Percentiles rank a stretch among this genome's conserved stretches.
phyloP scores from a whole-genome alignment of 2,888 invertebrate species.

The Aplocera efformata region DNA sequence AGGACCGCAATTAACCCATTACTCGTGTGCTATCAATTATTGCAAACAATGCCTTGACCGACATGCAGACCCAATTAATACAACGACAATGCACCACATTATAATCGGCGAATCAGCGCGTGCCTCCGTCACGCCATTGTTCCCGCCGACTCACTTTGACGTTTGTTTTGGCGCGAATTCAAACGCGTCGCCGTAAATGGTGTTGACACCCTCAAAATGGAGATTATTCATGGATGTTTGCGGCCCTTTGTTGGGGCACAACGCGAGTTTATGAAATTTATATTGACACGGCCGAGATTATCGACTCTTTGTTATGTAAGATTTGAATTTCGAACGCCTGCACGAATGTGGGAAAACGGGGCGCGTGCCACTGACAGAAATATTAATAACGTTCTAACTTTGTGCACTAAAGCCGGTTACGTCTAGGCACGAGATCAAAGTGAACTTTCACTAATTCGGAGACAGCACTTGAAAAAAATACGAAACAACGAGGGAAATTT shows the following conservation, averaged over 20 bases:
- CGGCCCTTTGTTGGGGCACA: conserved; percentile 64
- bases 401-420: background rate
- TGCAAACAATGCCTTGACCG: conserved; percentile 31
- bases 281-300: conserved; percentile 74
- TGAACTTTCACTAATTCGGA: conserved; percentile 56
- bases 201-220: conserved; percentile 76
- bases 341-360: conserved; percentile 57
- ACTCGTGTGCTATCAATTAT: conserved; percentile 27
- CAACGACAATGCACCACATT: conserved; percentile 56
- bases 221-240: conserved; percentile 77
- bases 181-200: conserved; percentile 55
- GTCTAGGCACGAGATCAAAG: conserved; percentile 34
- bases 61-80: conserved; percentile 55
- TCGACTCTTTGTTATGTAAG: conserved; percentile 69
- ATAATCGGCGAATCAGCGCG: conserved; percentile 56
- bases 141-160: conserved; percentile 54
- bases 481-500: conserved; percentile 50
- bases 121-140: conserved; percentile 56
- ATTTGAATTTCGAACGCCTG: conserved; percentile 57
- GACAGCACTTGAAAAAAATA: conserved; percentile 53
- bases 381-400: conserved; percentile 53
- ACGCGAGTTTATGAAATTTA: conserved; percentile 74
- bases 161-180: conserved; percentile 68
- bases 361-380: conserved; percentile 66
- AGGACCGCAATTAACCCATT: conserved; percentile 21